Evolutionary conservation across 2,797 vertebrate genomes (phyloP), one percentile per base, ranked within the genome.

Genomic region (Spheniscus humboldti): DNA sequence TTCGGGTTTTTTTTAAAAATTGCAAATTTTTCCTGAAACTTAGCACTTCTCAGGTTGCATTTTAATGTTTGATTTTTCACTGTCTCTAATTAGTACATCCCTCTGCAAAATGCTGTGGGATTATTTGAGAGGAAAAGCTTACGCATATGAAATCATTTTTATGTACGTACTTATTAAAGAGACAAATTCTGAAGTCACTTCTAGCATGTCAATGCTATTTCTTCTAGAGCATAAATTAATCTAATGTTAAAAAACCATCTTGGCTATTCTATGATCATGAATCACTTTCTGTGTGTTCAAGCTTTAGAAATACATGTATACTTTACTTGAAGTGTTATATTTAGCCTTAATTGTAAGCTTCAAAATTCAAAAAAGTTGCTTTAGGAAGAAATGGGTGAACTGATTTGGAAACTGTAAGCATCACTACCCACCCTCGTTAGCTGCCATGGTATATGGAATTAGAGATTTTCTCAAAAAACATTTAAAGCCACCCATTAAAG

Each of bases 51-150:
- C 59, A 73, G 72, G 74, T 87, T 86, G 39, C 74, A 87, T 90
- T 90, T 90, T 80, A 77, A 80, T 64, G 25, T 86, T 71, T 55
- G 10, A 27, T 93, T 96, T 95, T 93, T 93, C 67, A 43, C 45
- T 86, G 39, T 6, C 55, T 86, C 20, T 74, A 88, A 59, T 88
- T 90, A 92, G 66, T 53, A 86, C 60, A 81, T 53, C 71, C 59
- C 79, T 89, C 81, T 92, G 77, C 60, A 92, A 90, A 94, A 77
- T 39, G 56, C 41, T 71, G 25, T 8, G 2, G 63, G 60, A 92
- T 91, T 93, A 88, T 86, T 92, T 85, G 80, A 93, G 71, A 94
- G 60, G 41, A 95, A 90, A 87, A 94, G 16, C 47, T 80, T 92
- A 90, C 68, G 74, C 59, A 80, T 74, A 91, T 80, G 41, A 94